Evolutionary conservation across 2,113 vertebrate genomes (phyloP).

Genomic region (Melanostigma gelatinosum): DNA sequence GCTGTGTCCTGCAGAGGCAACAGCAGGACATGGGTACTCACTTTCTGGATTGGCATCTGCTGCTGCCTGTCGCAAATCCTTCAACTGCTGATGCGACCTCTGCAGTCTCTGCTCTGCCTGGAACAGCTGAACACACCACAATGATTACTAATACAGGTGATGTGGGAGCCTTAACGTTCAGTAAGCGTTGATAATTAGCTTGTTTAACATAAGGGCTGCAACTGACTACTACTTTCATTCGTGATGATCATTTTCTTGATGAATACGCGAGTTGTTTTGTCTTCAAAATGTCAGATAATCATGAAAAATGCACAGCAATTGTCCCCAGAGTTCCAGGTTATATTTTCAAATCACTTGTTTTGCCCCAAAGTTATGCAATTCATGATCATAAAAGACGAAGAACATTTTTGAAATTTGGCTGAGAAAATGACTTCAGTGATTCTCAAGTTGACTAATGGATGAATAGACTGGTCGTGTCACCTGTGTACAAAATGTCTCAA

Average conservation of each 20-base stretch:
- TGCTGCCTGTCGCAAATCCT: constrained; percentile 91
- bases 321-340: neutral
- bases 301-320: neutral
- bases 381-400: no score
- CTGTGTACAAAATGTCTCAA: neutral
- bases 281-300: no score
- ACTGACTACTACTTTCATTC: neutral
- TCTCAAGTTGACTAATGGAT: neutral
- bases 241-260: neutral
- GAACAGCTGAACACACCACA: constrained; percentile 85
- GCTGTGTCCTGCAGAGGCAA: constrained; percentile 25
- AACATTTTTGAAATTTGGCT: neutral
- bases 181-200: neutral
- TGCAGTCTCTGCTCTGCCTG: constrained; percentile 92
- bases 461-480: neutral
- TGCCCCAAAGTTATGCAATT: no score
- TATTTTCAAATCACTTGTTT: neutral
- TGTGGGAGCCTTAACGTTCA: neutral
- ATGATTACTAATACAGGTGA: constrained; percentile 11
- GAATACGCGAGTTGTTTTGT: neutral
- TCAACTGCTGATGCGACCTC: constrained; percentile 91
- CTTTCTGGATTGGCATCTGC: constrained; percentile 95
- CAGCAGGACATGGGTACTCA: constrained; percentile 81
- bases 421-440: neutral
- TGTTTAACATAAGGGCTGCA: neutral